Conservation (phyloP, 2,888 invertebrate genomes). For the Camptogramma bilineatum region DNA sequence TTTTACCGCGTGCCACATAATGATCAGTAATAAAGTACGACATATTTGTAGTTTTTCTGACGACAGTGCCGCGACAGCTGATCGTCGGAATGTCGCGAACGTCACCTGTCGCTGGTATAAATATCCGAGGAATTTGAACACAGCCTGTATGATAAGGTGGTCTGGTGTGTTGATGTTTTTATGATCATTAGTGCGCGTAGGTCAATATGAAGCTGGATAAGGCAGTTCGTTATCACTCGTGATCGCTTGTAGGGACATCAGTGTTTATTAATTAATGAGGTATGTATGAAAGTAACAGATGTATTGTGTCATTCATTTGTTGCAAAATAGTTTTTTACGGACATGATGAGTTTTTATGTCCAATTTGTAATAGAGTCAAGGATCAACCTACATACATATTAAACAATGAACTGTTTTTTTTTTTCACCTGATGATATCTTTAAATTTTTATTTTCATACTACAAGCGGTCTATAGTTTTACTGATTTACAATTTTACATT, state of each 20-base stretch:
- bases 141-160: slow-evolving; percentile 29
- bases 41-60: slow-evolving; percentile 59
- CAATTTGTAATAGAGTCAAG: too few relatives aligned
- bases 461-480: too few relatives aligned
- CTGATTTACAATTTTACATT: too few relatives aligned
- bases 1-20: slow-evolving; percentile 50
- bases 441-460: too few relatives aligned
- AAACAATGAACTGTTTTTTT: too few relatives aligned
- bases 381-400: too few relatives aligned
- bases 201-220: slow-evolving; percentile 19
- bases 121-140: slow-evolving; percentile 38
- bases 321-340: neutral
- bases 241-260: slow-evolving; percentile 6
- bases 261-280: slow-evolving; percentile 5
- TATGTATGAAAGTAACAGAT: neutral
- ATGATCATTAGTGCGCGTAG: slow-evolving; percentile 22
- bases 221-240: slow-evolving; percentile 11
- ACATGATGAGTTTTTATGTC: neutral
- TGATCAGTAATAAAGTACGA: slow-evolving; percentile 50
- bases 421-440: too few relatives aligned
- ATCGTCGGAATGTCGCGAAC: slow-evolving; percentile 42
- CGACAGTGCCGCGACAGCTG: slow-evolving; percentile 55
- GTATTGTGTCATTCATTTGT: neutral
- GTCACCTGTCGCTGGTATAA: slow-evolving; percentile 53
- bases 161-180: slow-evolving; percentile 27